These are phyloP conservation scores for Enoplolaimus lenunculus DNA, from an alignment of 2,888 invertebrate genomes.

Conservation along the genomic window DNA sequence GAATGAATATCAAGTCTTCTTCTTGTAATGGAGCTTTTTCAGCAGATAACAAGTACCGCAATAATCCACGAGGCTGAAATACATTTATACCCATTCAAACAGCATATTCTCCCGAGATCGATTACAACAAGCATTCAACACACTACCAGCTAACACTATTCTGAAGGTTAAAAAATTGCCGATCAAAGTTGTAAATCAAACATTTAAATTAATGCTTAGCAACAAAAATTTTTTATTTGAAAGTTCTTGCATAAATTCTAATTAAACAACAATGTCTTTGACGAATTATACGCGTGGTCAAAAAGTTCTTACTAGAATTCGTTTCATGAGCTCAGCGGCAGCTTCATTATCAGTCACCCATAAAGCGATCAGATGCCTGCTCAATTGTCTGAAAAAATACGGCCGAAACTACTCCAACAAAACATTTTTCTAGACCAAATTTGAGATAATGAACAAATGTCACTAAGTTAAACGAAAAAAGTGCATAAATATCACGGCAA, in stretches of 20 bases:
- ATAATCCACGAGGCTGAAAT: constrained; percentile 71
- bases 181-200: not conserved
- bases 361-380: constrained; percentile 77
- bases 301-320: constrained; percentile 71
- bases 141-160: too few species aligned
- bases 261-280: too few species aligned
- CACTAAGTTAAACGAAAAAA: too few species aligned
- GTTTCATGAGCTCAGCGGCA: constrained; percentile 65
- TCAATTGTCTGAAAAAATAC: constrained; percentile 56
- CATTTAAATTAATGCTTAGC: constrained; percentile 26
- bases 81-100: constrained; percentile 20
- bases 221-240: too few species aligned
- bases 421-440: too few species aligned
- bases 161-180: not conserved
- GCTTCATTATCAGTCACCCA: constrained; percentile 90
- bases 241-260: too few species aligned
- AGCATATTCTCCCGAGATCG: not conserved
- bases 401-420: too few species aligned
- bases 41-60: constrained; percentile 70
- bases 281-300: too few species aligned
- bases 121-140: too few species aligned
- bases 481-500: too few species aligned
- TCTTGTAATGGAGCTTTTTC: constrained; percentile 61
- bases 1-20: constrained; percentile 46
- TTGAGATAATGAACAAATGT: too few species aligned